Evolutionary conservation across 1,140 invertebrate species (phyloP), one percentile per base, ranked within the genome.

Genomic region (Plodia interpunctella): DNA sequence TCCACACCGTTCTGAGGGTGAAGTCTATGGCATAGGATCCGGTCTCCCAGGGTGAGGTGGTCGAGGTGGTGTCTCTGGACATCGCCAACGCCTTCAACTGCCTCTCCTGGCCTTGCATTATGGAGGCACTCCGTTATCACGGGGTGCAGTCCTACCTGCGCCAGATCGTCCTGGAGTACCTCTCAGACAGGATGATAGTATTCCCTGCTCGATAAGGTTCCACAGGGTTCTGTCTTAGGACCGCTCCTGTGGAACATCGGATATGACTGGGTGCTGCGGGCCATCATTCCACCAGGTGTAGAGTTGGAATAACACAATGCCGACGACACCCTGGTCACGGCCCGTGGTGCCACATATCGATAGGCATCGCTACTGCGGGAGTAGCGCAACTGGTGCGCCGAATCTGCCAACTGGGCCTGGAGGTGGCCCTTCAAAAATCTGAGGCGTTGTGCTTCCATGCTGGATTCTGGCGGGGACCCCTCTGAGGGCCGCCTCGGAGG

Each of bases 371-470:
- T 17, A 49, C 38, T n/a, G 38, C 11, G 38, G 38, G 38, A 49
- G 38, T 49, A 13, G 38, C 38, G 11, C 4, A 49, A 17, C 4
- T 49, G 11, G 38, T 49, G 38, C 11, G 15, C 38, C 38, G 38
- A 4, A 49, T 49, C 13, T 11, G 38, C 3, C 38, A 11, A 13
- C 15, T 49, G 4, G 38, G 38, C 15, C 11, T 57, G 5, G 25
- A 56, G n/a, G 60, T 64, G 2, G 56, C 62, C 3, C 38, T 62
- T 2, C 11, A 56, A 1, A 68, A 68, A 18, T 56, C 66, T 0
- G 59, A 64, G 57, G 62, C 59, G 1, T 13, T 67, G 13, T 60
- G 51, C 28, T 67, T 63, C 18, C 28, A 17, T 5, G 15, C 28
- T 28, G 9, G 28, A 28, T 9, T 28, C 28, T 1, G 2, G n/a